These are phyloP conservation scores for Nesidiocoris tenuis DNA, from an alignment of 2,888 invertebrate species.

Conservation along the genomic window DNA sequence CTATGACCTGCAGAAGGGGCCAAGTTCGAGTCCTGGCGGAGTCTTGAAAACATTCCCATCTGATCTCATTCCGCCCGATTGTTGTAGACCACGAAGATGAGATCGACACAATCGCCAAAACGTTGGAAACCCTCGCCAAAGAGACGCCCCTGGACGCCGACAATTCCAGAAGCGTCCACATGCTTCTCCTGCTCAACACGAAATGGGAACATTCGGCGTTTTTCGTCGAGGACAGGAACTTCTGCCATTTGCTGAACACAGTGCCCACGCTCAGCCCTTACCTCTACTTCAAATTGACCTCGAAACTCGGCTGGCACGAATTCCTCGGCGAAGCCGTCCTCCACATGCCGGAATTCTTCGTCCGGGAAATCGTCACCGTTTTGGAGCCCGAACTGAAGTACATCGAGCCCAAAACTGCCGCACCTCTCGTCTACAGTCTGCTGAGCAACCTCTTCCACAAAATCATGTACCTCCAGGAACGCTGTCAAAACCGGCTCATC, in stretches of 20 bases:
- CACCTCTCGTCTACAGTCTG: constrained; percentile 36
- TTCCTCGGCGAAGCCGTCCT: constrained; percentile 43
- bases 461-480: constrained; percentile 35
- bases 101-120: constrained; percentile 2
- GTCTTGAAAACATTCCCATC: too few species aligned
- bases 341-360: constrained; percentile 44
- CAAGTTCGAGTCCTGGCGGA: too few species aligned
- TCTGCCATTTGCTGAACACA: constrained; percentile 44
- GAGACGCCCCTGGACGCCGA: constrained; percentile 32
- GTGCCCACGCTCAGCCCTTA: constrained; percentile 45
- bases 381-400: constrained; percentile 34
- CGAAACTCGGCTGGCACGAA: constrained; percentile 24
- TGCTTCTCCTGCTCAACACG: constrained; percentile 46
- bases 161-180: constrained; percentile 31
- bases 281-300: constrained; percentile 42
- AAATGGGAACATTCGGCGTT: constrained; percentile 40
- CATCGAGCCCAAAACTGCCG: constrained; percentile 32
- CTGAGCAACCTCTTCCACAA: constrained; percentile 40
- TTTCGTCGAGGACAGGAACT: constrained; percentile 44
- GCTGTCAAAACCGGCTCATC: constrained; percentile 2
- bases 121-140: constrained; percentile 9
- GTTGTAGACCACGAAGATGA: constrained; percentile 30
- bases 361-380: constrained; percentile 29
- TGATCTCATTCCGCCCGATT: neutral
- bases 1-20: too few species aligned